phyloP scores from a whole-genome alignment of 2,113 vertebrate genomes.

The Lepus americanus region DNA sequence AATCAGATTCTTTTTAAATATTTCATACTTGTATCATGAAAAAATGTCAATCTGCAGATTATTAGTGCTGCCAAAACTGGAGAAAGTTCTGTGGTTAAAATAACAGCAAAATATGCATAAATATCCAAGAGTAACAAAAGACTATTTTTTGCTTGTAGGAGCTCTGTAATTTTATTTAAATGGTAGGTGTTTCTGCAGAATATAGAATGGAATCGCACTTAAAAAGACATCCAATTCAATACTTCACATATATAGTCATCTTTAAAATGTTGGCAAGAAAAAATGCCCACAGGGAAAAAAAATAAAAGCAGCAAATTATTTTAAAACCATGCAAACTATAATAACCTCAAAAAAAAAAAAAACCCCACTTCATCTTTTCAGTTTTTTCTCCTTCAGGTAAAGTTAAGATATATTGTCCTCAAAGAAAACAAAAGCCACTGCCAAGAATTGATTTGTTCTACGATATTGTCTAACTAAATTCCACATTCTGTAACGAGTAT shows the following conservation, averaged over 20 bases:
- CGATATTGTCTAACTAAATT: background rate
- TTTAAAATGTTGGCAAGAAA: slow-evolving; percentile 78
- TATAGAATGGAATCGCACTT: slow-evolving; percentile 83
- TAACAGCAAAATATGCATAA: slow-evolving; percentile 87
- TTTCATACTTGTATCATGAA: slow-evolving; percentile 70
- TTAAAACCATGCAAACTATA: slow-evolving; percentile 73
- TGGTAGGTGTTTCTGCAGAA: slow-evolving; percentile 87
- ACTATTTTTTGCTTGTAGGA: slow-evolving; percentile 83
- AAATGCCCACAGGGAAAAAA: slow-evolving; percentile 77
- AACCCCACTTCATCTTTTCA: slow-evolving; percentile 27
- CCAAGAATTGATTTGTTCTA: slow-evolving; percentile 16
- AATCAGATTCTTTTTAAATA: slow-evolving; percentile 72
- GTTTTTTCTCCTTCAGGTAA: slow-evolving; percentile 1
- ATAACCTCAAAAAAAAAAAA: slow-evolving; percentile 73
- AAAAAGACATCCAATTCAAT: slow-evolving; percentile 82
- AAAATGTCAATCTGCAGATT: slow-evolving; percentile 69
- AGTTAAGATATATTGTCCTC: slow-evolving; percentile 64
- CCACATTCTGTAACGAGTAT: background rate
- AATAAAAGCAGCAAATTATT: slow-evolving; percentile 73
- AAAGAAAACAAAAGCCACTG: slow-evolving; percentile 77
- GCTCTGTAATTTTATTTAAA: slow-evolving; percentile 89
- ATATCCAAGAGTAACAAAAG: slow-evolving; percentile 86
- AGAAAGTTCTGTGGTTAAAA: slow-evolving; percentile 82
- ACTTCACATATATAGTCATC: slow-evolving; percentile 82
- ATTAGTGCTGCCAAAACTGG: slow-evolving; percentile 81